phyloP scores from a whole-genome alignment of 53 echinoderm and acorn worm genomes.

The Paracentrotus lividus region DNA sequence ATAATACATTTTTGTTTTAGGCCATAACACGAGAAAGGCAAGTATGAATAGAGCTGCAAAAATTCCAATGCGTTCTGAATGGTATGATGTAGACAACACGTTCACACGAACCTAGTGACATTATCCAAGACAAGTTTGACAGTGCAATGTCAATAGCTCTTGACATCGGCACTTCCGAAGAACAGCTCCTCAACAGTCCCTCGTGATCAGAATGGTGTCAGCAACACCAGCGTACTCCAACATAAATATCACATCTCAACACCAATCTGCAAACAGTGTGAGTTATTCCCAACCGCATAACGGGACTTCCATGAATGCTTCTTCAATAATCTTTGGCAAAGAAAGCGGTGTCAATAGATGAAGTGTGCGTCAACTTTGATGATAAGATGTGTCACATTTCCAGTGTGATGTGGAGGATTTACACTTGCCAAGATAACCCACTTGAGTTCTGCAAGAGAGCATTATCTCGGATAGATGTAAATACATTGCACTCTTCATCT shows the following conservation, averaged over 20 bases:
- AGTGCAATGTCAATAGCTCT: constrained; percentile 22
- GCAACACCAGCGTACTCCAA: constrained; percentile 37
- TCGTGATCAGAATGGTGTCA: constrained; percentile 6
- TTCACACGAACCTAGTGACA: neutral
- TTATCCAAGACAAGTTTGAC: constrained; percentile 7
- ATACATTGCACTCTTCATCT: neutral
- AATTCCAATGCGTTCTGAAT: neutral
- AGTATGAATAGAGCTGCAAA: neutral
- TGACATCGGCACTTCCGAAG: constrained; percentile 1
- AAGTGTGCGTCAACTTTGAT: neutral
- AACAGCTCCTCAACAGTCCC: neutral
- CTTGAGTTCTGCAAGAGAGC: neutral
- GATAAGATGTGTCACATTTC: constrained; percentile 1
- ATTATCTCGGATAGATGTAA: neutral
- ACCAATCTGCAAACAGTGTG: constrained; percentile 4
- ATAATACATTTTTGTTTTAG: no score
- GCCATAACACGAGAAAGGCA: neutral
- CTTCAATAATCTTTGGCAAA: constrained; percentile 43
- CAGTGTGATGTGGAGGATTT: neutral
- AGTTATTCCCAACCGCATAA: constrained; percentile 15
- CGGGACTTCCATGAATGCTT: neutral
- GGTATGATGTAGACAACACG: neutral
- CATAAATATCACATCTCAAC: constrained; percentile 14
- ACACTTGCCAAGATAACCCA: neutral
- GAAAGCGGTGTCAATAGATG: constrained; percentile 21